These are phyloP conservation scores for Melolontha melolontha DNA, from an alignment of 2,888 invertebrate genomes.

Conservation along the genomic window DNA sequence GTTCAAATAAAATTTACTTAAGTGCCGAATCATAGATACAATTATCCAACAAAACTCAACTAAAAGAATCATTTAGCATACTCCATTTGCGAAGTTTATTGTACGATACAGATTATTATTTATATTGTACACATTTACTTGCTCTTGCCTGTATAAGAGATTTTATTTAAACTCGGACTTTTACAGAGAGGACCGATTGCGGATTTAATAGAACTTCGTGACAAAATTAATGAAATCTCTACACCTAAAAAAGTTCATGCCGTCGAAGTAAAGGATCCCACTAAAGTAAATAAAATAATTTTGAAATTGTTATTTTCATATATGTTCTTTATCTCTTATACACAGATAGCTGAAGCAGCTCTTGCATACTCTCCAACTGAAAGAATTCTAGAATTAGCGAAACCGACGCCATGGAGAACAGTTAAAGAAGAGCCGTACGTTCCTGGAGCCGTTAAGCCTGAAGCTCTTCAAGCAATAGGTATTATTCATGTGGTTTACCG, in stretches of 20 bases:
- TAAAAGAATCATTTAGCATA: too few species aligned
- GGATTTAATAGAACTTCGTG: conserved; percentile 41
- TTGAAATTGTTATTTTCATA: neutral
- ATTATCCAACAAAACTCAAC: too few species aligned
- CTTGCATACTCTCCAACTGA: conserved; percentile 65
- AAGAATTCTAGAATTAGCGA: conserved; percentile 64
- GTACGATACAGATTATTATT: too few species aligned
- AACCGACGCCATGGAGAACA: conserved; percentile 57
- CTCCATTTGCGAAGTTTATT: too few species aligned
- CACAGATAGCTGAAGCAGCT: conserved; percentile 64
- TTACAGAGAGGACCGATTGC: conserved; percentile 47
- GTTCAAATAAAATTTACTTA: too few species aligned
- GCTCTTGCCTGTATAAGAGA: too few species aligned
- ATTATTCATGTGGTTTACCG: too few species aligned
- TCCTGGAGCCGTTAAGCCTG: conserved; percentile 45
- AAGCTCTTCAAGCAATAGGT: conserved; percentile 47
- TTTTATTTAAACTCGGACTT: neutral
- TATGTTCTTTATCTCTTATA: conserved; percentile 16
- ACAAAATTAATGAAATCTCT: conserved; percentile 43
- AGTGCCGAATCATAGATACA: too few species aligned
- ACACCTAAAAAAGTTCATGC: conserved; percentile 45
- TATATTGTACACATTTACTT: too few species aligned
- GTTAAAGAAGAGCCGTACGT: conserved; percentile 39
- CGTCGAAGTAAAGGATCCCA: conserved; percentile 48
- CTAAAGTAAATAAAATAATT: conserved; percentile 40